Evolutionary conservation across 2,888 invertebrate genomes (phyloP).

Genomic region (Camptogramma bilineatum): DNA sequence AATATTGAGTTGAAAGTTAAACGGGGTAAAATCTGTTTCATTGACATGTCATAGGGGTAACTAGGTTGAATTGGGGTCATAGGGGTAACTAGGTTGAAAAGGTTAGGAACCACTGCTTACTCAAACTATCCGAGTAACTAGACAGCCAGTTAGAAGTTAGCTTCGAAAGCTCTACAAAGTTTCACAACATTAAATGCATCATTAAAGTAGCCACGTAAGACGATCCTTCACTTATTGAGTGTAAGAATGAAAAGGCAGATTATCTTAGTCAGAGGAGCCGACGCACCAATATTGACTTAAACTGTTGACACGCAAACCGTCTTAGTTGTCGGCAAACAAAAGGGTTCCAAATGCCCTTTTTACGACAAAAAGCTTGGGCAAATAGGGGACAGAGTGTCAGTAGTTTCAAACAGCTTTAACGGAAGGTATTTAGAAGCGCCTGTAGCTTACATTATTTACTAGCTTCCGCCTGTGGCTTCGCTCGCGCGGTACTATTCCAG

Average conservation of each 20-base stretch:
- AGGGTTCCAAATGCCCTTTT: constrained; percentile 85
- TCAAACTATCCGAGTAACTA: no score
- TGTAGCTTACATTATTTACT: neutral
- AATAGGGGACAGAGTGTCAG: constrained; percentile 59
- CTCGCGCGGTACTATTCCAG: neutral
- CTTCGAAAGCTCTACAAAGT: constrained; percentile 1
- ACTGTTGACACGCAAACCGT: constrained; percentile 83
- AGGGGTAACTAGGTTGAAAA: no score
- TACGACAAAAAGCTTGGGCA: constrained; percentile 80
- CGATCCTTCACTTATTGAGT: constrained; percentile 59
- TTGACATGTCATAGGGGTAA: no score
- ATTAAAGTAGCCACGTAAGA: constrained; percentile 56
- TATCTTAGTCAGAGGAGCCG: constrained; percentile 76
- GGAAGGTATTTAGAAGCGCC: neutral
- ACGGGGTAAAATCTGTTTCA: no score
- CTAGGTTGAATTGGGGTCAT: no score
- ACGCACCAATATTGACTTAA: constrained; percentile 74
- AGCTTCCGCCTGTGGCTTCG: neutral
- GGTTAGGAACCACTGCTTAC: no score
- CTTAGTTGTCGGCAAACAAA: constrained; percentile 80
- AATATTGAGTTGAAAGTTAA: no score
- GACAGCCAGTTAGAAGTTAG: no score
- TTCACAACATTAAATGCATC: constrained; percentile 37
- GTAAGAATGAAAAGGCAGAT: constrained; percentile 66
- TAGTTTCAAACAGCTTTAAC: constrained; percentile 14